A percentile compares a stretch with the other conserved stretches of the same genome.
Evolutionary conservation across 2,797 vertebrate species (phyloP).

Genomic region (Hypotaenidia okinawae): DNA sequence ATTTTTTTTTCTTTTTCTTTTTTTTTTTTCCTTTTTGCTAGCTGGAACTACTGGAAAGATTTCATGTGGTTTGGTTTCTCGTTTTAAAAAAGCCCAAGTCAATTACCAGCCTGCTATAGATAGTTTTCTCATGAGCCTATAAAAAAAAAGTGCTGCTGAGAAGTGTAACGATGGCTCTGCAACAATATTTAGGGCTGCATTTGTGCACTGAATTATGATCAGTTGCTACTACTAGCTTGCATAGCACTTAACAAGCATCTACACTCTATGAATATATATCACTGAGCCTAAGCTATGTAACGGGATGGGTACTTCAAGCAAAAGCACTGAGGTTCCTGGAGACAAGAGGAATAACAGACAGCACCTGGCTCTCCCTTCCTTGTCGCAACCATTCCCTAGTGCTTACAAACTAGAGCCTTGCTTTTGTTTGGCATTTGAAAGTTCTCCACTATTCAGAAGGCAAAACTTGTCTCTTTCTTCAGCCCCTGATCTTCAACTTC

Average conservation of each 20-base stretch:
- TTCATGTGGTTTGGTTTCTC: neutral
- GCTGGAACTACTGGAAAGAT: neutral
- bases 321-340: neutral
- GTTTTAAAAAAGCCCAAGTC: neutral
- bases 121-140: constrained; percentile 1
- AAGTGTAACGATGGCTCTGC: neutral
- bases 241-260: neutral
- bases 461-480: neutral
- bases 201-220: constrained; percentile 38
- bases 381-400: neutral
- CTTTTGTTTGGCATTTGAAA: neutral
- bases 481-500: neutral
- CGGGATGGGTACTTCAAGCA: neutral
- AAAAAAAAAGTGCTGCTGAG: neutral
- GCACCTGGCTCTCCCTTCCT: neutral
- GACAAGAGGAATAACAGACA: neutral
- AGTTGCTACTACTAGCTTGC: constrained; percentile 20
- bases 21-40: neutral
- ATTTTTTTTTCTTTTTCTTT: neutral
- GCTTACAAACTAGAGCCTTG: neutral
- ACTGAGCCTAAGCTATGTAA: neutral
- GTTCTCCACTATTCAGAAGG: neutral
- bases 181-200: constrained; percentile 1
- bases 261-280: neutral
- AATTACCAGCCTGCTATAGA: neutral